Conservation (phyloP, 1,140 invertebrate species). For the Andricus grossulariae region DNA sequence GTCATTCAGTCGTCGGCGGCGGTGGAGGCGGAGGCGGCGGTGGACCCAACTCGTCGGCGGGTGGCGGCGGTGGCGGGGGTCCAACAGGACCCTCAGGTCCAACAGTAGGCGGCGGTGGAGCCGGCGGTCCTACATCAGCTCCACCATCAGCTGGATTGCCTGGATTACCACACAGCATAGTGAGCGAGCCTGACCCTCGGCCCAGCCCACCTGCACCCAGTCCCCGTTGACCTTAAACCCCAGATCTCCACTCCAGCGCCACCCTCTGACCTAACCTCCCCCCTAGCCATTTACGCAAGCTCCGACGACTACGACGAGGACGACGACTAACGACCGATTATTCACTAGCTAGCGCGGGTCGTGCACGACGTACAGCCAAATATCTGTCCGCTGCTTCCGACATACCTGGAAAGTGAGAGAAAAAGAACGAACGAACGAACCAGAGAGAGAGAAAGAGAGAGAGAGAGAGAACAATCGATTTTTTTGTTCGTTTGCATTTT, state of each 20-base stretch:
- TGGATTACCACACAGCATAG: conserved; percentile 75
- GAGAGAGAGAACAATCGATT: not conserved
- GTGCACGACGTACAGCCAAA: conserved; percentile 49
- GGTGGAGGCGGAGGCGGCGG: conserved; percentile 60
- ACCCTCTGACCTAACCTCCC: conserved; percentile 60
- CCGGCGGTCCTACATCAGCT: conserved; percentile 59
- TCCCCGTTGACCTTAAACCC: conserved; percentile 73
- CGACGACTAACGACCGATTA: conserved; percentile 49
- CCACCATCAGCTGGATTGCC: conserved; percentile 67
- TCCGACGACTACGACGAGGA: conserved; percentile 35
- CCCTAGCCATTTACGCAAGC: conserved; percentile 59
- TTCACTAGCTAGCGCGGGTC: conserved; percentile 43
- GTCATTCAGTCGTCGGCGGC: conserved; percentile 71
- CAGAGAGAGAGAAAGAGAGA: conserved; percentile 12
- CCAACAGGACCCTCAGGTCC: conserved; percentile 62
- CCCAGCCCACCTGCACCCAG: conserved; percentile 74
- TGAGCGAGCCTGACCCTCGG: conserved; percentile 74
- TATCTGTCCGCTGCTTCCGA: conserved; percentile 71
- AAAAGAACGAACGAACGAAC: conserved; percentile 27
- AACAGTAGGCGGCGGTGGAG: conserved; percentile 64
- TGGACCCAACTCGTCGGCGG: conserved; percentile 66
- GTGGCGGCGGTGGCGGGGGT: conserved; percentile 59
- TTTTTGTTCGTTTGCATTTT: conserved; percentile 44
- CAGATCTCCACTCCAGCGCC: conserved; percentile 51
- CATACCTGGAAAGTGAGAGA: conserved; percentile 49